These are phyloP conservation scores for Anolis apletophallus DNA, from an alignment of 2,797 vertebrate species.

Conservation along the genomic window DNA sequence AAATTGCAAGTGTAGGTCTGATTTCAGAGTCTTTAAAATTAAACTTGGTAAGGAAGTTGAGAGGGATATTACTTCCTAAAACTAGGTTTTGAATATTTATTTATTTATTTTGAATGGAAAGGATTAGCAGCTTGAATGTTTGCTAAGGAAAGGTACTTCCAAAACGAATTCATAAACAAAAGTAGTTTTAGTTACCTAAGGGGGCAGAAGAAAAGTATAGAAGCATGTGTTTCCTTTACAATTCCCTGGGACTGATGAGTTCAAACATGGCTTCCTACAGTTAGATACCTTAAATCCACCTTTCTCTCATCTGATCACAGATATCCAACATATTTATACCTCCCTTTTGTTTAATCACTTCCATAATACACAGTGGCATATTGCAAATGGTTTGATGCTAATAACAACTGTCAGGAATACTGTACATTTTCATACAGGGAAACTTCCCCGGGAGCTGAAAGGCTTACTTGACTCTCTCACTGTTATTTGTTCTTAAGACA, in stretches of 20 bases:
- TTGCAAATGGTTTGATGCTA: constrained; percentile 41
- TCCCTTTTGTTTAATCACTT: constrained; percentile 24
- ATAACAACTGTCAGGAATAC: constrained; percentile 33
- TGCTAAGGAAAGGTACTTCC: not conserved
- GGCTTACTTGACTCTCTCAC: constrained; percentile 46
- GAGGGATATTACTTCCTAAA: not conserved
- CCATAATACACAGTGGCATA: not conserved
- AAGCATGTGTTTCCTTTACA: not conserved
- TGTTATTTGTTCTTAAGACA: constrained; percentile 54
- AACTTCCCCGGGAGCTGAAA: constrained; percentile 42
- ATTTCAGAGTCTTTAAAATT: too few relatives aligned
- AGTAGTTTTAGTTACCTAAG: not conserved
- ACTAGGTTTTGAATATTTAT: not conserved
- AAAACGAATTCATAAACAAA: not conserved
- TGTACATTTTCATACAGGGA: constrained; percentile 40
- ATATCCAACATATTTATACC: not conserved
- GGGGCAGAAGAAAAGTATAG: not conserved
- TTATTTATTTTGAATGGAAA: not conserved
- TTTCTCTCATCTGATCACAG: not conserved
- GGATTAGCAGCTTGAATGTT: not conserved
- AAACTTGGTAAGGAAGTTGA: not conserved
- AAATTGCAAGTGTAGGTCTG: not conserved
- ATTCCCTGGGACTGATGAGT: not conserved
- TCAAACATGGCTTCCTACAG: not conserved
- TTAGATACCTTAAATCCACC: constrained; percentile 9